Evolutionary conservation across 2,888 invertebrate species (phyloP).

Genomic region (Cantharis rustica): DNA sequence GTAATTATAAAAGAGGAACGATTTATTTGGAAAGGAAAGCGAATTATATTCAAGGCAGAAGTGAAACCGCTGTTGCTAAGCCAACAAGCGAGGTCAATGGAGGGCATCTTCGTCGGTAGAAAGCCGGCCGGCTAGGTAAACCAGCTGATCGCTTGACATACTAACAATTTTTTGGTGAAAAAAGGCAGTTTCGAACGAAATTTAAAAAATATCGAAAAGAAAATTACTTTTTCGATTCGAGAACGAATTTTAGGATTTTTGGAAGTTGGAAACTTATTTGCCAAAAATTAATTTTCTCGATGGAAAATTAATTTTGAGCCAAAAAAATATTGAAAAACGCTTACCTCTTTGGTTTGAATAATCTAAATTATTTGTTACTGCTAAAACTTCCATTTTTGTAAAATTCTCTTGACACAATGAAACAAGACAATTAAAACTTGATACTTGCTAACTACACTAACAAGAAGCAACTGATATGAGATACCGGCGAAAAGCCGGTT

Average conservation of each 20-base stretch:
- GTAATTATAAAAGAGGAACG: constrained; percentile 9
- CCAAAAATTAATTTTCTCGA: not conserved
- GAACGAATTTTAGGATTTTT: not conserved
- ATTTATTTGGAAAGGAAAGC: constrained; percentile 16
- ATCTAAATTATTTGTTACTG: constrained; percentile 25
- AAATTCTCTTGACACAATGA: constrained; percentile 21
- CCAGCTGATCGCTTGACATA: constrained; percentile 31
- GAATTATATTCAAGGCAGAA: constrained; percentile 23
- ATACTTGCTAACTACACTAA: constrained; percentile 3
- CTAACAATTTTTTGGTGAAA: constrained; percentile 3
- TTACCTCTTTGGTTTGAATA: constrained; percentile 32
- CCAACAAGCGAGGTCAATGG: constrained; percentile 28
- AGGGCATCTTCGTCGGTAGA: constrained; percentile 30
- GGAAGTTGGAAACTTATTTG: not conserved
- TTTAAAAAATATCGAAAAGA: not conserved
- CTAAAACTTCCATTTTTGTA: constrained; percentile 29
- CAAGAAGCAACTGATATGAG: constrained; percentile 23
- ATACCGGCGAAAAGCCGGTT: constrained; percentile 25
- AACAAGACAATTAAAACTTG: constrained; percentile 16
- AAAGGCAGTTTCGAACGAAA: not conserved
- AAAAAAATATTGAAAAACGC: not conserved
- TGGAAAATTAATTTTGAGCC: not conserved
- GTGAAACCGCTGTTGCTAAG: constrained; percentile 35
- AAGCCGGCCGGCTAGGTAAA: constrained; percentile 33
- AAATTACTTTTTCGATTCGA: not conserved